These are phyloP conservation scores for Lithobates pipiens DNA, from an alignment of 2,797 vertebrate species.

Conservation along the genomic window DNA sequence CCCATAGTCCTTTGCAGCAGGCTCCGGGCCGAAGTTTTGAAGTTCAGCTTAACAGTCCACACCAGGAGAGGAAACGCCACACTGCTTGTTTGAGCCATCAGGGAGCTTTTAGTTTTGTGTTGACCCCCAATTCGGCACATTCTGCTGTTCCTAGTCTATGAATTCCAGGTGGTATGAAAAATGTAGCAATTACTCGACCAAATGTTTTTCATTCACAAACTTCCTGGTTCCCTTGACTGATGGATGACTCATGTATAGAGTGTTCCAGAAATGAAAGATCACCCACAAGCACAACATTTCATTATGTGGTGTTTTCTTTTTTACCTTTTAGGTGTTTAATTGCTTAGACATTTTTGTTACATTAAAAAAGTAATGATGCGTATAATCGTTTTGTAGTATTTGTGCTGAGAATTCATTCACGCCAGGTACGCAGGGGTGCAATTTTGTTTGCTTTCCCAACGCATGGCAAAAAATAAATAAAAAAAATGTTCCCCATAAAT, in stretches of 20 bases:
- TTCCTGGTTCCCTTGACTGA: conserved; percentile 45
- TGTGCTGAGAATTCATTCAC: neutral
- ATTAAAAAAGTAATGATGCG: conserved; percentile 24
- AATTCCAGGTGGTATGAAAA: conserved; percentile 52
- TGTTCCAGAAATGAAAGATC: conserved; percentile 47
- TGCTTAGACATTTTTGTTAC: conserved; percentile 38
- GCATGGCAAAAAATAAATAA: no score
- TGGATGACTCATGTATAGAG: conserved; percentile 50
- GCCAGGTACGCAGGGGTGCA: no score
- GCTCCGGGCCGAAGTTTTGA: conserved; percentile 18
- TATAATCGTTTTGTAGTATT: conserved; percentile 12
- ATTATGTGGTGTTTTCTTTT: conserved; percentile 34
- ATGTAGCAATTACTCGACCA: conserved; percentile 12
- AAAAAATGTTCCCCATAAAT: no score
- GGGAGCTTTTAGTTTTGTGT: conserved; percentile 18
- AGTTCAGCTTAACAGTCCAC: conserved; percentile 22
- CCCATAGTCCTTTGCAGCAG: conserved; percentile 35
- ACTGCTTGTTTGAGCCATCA: neutral
- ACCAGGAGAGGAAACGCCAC: conserved; percentile 33
- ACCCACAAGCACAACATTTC: conserved; percentile 39
- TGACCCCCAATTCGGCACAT: conserved; percentile 10
- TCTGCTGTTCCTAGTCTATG: conserved; percentile 38
- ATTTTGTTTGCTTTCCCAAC: no score
- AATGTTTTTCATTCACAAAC: conserved; percentile 53
- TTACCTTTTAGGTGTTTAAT: conserved; percentile 17